Evolutionary conservation across 2,113 vertebrate species (phyloP).

Genomic region (Spermophilus dauricus): DNA sequence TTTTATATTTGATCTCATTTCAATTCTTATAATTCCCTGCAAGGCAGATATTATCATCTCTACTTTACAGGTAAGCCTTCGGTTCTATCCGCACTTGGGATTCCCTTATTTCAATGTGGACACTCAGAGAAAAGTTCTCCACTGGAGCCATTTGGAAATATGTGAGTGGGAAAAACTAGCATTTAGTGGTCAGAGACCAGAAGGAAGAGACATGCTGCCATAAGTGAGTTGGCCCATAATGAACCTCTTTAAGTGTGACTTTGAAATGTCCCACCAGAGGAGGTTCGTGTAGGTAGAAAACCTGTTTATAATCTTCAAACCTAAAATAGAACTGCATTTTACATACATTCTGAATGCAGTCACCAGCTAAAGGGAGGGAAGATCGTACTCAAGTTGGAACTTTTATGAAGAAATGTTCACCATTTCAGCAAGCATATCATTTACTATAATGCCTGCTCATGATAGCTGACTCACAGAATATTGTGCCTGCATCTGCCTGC

Average conservation of each 20-base stretch:
- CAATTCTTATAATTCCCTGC: not conserved
- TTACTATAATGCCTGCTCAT: not conserved
- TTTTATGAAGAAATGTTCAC: slow-evolving; percentile 8
- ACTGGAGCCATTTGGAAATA: not conserved
- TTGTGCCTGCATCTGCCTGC: not conserved
- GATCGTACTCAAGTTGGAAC: not conserved
- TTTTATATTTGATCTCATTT: not conserved
- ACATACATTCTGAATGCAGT: not conserved
- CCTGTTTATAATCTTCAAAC: not conserved
- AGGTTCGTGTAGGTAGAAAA: not conserved
- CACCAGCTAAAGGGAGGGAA: not conserved
- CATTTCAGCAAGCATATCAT: not conserved
- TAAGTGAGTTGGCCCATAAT: not conserved
- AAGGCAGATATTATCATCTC: not conserved
- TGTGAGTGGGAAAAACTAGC: not conserved
- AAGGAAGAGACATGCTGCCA: not conserved
- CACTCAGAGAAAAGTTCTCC: not conserved
- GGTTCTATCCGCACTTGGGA: not conserved
- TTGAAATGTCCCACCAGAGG: not conserved
- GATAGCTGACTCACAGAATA: not conserved
- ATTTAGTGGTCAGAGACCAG: not conserved
- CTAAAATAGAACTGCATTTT: not conserved
- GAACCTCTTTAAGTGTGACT: not conserved
- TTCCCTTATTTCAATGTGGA: not conserved
- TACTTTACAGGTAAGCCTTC: not conserved